These are phyloP conservation scores for Champsocephalus gunnari DNA, from an alignment of 2,797 vertebrate species.

Conservation along the genomic window DNA sequence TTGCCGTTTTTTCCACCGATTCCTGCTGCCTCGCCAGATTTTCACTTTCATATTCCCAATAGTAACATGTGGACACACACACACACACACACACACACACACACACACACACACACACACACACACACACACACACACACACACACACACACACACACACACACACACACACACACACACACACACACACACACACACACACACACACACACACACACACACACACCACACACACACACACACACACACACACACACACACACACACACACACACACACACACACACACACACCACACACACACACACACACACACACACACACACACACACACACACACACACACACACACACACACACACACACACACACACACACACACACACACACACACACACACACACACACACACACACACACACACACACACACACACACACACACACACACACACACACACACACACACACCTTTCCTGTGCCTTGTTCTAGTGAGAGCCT, in stretches of 20 bases:
- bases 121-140: conserved; percentile 25
- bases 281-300: neutral
- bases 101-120: neutral
- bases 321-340: conserved; percentile 27
- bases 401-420: conserved; percentile 17
- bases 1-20: conserved; percentile 60
- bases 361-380: conserved; percentile 24
- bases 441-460: neutral
- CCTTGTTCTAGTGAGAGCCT: conserved; percentile 77
- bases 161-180: conserved; percentile 21
- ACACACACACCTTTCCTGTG: conserved; percentile 52
- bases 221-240: conserved; percentile 27
- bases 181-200: conserved; percentile 3
- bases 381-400: conserved; percentile 25
- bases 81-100: neutral
- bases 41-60: conserved; percentile 67
- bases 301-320: conserved; percentile 21
- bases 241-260: conserved; percentile 9
- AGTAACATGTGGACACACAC: conserved; percentile 28
- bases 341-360: conserved; percentile 34
- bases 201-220: conserved; percentile 6
- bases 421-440: conserved; percentile 27
- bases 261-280: neutral
- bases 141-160: neutral
- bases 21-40: conserved; percentile 78